Conservation (phyloP, 2,888 invertebrate species). For the Cosmopolites sordidus region DNA sequence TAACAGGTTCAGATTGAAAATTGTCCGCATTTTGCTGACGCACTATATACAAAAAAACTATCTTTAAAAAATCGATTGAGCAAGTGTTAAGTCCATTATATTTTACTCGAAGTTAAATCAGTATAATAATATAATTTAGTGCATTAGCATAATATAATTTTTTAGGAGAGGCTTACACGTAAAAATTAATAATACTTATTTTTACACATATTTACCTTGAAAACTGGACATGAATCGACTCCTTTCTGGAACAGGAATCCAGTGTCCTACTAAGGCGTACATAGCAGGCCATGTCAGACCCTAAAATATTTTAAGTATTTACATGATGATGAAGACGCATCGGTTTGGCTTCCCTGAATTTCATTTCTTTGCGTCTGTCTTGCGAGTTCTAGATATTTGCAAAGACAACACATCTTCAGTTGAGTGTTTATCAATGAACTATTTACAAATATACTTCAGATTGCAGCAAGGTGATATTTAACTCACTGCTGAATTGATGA, state of each 20-base stretch:
- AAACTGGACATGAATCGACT: constrained; percentile 73
- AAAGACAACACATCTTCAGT: constrained; percentile 16
- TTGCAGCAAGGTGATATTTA: neutral
- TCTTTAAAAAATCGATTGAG: no score
- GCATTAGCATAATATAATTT: no score
- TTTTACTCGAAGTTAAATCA: no score
- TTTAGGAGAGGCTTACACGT: no score
- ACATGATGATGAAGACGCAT: constrained; percentile 11
- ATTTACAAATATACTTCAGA: neutral
- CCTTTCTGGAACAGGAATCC: constrained; percentile 68
- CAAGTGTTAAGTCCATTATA: no score
- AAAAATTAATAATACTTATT: no score
- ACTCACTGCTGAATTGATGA: neutral
- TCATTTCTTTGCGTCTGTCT: constrained; percentile 10
- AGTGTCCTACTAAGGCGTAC: constrained; percentile 68
- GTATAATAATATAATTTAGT: no score
- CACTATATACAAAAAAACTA: no score
- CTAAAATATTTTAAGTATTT: constrained; percentile 40
- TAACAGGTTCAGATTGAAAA: no score
- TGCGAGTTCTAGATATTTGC: constrained; percentile 13
- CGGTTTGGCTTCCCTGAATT: constrained; percentile 3
- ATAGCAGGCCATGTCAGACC: constrained; percentile 73
- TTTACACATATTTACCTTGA: constrained; percentile 54
- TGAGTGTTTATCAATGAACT: neutral
- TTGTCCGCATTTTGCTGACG: no score